These are phyloP conservation scores for Ictalurus furcatus DNA, from an alignment of 2,113 vertebrate species.

Conservation along the genomic window DNA sequence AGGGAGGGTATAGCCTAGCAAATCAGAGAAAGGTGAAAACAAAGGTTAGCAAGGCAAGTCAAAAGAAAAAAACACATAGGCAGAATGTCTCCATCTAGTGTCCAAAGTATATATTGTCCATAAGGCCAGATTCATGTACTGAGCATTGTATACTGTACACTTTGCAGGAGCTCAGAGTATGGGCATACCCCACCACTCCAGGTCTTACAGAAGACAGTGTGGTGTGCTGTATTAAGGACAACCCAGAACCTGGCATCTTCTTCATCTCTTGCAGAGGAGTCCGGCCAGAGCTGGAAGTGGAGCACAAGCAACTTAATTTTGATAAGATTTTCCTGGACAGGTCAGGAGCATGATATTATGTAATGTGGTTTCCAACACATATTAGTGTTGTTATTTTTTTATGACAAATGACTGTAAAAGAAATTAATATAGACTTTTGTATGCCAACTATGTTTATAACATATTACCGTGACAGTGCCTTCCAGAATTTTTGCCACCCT, in stretches of 20 bases:
- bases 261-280: conserved; percentile 82
- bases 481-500: not conserved
- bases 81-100: not conserved
- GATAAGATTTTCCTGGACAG: conserved; percentile 80
- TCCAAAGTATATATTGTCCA: not conserved
- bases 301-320: conserved; percentile 79
- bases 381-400: not conserved
- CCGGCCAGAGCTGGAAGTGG: conserved; percentile 80
- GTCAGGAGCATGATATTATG: conserved; percentile 62
- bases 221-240: conserved; percentile 81
- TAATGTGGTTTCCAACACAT: not conserved
- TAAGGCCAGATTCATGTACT: not conserved
- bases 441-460: not conserved
- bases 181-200: conserved; percentile 84
- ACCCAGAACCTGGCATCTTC: conserved; percentile 79
- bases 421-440: not conserved
- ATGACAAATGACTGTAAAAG: not conserved
- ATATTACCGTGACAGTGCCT: not conserved
- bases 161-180: conserved; percentile 78
- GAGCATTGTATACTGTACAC: not conserved
- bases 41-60: not conserved
- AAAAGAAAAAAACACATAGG: not conserved
- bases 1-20: not conserved
- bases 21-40: not conserved
- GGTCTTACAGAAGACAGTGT: conserved; percentile 83